Evolutionary conservation across 2,113 vertebrate species (phyloP).

Genomic region (Hippolais icterina): DNA sequence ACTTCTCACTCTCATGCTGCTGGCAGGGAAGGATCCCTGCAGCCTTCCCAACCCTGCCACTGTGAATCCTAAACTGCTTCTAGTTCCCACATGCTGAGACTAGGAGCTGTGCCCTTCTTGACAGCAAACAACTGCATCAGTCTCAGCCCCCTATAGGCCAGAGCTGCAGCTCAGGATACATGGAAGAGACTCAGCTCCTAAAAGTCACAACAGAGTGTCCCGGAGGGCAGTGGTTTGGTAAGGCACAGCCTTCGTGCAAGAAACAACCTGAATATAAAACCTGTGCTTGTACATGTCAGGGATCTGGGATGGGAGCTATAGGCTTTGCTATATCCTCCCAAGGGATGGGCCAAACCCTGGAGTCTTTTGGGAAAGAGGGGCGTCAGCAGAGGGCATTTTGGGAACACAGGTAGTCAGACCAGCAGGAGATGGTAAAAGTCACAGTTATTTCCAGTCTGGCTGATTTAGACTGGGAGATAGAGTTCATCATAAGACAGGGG

Average conservation of each 20-base stretch:
- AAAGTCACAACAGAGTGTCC: neutral
- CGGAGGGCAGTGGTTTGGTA: accelerated
- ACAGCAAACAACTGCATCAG: neutral
- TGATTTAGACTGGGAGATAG: neutral
- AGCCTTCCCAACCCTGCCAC: neutral
- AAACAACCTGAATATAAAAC: neutral
- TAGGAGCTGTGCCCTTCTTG: neutral
- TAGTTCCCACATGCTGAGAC: neutral
- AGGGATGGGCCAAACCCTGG: neutral
- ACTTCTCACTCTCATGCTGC: neutral
- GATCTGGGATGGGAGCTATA: neutral
- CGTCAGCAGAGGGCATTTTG: neutral
- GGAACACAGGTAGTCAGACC: neutral
- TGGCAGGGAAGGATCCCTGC: accelerated
- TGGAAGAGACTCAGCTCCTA: neutral
- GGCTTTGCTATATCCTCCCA: neutral
- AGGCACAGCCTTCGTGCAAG: neutral
- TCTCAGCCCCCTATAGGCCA: neutral
- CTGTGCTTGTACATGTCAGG: neutral
- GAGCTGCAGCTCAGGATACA: neutral
- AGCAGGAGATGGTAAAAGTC: neutral
- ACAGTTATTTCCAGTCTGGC: neutral
- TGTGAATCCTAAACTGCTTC: neutral
- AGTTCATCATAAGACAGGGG: neutral
- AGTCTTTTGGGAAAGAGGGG: neutral